Evolutionary conservation across 2,797 vertebrate species (phyloP).

Genomic region (Silurus lanzhouensis): DNA sequence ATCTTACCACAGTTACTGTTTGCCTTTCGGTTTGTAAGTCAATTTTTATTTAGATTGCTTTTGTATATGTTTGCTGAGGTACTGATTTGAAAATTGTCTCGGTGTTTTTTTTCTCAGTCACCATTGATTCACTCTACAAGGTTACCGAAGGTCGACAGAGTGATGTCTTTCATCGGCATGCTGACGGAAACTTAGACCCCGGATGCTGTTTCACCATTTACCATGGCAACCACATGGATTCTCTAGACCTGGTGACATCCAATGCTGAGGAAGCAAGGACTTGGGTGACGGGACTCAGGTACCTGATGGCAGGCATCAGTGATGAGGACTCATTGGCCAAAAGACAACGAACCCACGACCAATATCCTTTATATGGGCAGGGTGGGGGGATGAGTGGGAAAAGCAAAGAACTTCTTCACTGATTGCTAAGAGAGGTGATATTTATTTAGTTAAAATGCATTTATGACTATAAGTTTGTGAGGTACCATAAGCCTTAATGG

Average conservation of each 20-base stretch:
- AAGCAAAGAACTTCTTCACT: not conserved
- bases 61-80: not conserved
- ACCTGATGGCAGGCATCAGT: slow-evolving; percentile 96
- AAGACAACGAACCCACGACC: slow-evolving; percentile 89
- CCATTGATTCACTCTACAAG: slow-evolving; percentile 98
- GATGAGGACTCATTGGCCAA: slow-evolving; percentile 95
- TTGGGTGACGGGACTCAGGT: slow-evolving; percentile 95
- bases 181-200: slow-evolving; percentile 88
- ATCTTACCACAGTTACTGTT: not conserved
- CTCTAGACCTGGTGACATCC: slow-evolving; percentile 91
- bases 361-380: slow-evolving; percentile 86
- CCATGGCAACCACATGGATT: slow-evolving; percentile 97
- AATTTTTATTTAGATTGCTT: not conserved
- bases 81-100: not conserved
- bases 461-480: not conserved
- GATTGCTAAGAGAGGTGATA: not conserved
- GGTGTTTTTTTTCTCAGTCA: slow-evolving; percentile 74
- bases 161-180: slow-evolving; percentile 91
- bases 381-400: not conserved
- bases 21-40: not conserved
- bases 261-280: slow-evolving; percentile 94
- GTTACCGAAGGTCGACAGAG: slow-evolving; percentile 93
- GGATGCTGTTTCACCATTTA: slow-evolving; percentile 96
- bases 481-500: not conserved
- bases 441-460: not conserved